Evolutionary conservation across 2,888 invertebrate species (phyloP).

Genomic region (Papilio protenor): DNA sequence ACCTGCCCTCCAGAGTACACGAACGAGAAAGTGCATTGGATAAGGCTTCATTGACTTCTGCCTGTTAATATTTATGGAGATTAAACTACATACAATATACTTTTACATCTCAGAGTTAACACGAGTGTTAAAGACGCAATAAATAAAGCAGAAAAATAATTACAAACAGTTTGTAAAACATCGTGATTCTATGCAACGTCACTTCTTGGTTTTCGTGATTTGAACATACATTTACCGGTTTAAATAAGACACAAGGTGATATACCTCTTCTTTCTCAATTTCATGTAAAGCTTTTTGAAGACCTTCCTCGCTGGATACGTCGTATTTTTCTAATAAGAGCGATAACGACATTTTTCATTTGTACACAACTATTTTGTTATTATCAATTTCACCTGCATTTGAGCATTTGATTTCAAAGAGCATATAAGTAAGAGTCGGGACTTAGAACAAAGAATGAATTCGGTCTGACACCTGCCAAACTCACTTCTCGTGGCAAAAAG

Average conservation of each 20-base stretch:
- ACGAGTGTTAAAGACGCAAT: too few relatives aligned
- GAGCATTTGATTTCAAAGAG: too few relatives aligned
- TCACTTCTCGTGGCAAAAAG: too few relatives aligned
- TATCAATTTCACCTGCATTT: background rate
- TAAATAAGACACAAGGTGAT: slow-evolving; percentile 31
- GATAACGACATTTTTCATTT: slow-evolving; percentile 52
- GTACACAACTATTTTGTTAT: slow-evolving; percentile 16
- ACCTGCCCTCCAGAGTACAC: slow-evolving; percentile 90
- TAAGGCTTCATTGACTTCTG: slow-evolving; percentile 88
- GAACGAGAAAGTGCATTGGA: slow-evolving; percentile 89
- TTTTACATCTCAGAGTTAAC: background rate
- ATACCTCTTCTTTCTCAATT: slow-evolving; percentile 85
- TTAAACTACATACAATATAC: background rate
- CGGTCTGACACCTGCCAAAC: too few relatives aligned
- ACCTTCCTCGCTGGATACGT: slow-evolving; percentile 82
- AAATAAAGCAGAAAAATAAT: background rate
- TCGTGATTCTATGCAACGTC: background rate
- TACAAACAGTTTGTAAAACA: background rate
- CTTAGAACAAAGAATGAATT: too few relatives aligned
- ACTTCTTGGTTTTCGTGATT: background rate
- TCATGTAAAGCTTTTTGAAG: slow-evolving; percentile 83
- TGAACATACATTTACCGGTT: slow-evolving; percentile 10
- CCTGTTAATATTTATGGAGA: slow-evolving; percentile 74
- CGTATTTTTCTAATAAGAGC: slow-evolving; percentile 76
- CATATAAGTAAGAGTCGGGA: too few relatives aligned